Evolutionary conservation across 2,113 vertebrate genomes (phyloP).

Genomic region (Ochotona princeps): DNA sequence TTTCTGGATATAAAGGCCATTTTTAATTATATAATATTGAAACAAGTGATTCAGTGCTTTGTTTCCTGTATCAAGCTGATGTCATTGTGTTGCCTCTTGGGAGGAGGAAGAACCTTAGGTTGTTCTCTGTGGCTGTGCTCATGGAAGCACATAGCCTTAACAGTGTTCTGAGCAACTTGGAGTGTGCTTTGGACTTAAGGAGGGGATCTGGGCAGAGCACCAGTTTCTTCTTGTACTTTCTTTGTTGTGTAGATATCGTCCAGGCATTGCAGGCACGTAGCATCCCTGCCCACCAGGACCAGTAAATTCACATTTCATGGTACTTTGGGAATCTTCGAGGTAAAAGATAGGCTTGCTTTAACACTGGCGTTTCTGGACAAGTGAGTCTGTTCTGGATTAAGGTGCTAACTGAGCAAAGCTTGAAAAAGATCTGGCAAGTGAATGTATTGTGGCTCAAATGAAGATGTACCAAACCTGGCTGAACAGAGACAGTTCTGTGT

Average conservation of each 20-base stretch:
- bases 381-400: neutral
- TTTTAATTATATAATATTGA: neutral
- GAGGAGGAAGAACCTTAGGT: neutral
- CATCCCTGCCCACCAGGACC: neutral
- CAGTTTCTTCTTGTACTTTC: neutral
- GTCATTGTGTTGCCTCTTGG: neutral
- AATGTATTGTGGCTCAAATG: constrained; percentile 2
- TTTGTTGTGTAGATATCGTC: neutral
- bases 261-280: neutral
- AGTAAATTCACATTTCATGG: neutral
- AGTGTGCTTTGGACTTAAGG: neutral
- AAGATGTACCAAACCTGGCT: neutral
- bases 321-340: neutral
- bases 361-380: neutral
- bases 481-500: neutral
- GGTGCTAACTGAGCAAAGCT: neutral
- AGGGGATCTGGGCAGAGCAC: neutral
- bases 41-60: neutral
- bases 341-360: neutral
- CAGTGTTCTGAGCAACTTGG: neutral
- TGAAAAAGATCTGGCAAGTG: neutral
- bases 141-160: neutral
- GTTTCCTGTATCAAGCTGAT: neutral
- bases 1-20: neutral
- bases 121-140: neutral